These are phyloP conservation scores for Leiothrix lutea DNA, from an alignment of 2,113 vertebrate species.

Conservation along the genomic window DNA sequence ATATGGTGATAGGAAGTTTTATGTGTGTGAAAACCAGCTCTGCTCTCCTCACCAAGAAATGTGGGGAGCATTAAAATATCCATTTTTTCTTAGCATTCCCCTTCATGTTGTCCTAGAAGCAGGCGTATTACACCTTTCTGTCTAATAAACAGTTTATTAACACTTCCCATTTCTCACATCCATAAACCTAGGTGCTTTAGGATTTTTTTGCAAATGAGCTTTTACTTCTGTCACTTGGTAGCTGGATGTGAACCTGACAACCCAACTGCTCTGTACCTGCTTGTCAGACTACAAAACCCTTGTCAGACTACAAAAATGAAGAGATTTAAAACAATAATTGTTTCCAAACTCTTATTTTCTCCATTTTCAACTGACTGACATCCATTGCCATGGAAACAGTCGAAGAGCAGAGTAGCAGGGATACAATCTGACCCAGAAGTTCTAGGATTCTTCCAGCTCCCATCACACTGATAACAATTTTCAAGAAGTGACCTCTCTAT, in stretches of 20 bases:
- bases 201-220: neutral
- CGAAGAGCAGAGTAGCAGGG: accelerated
- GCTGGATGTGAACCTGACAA: neutral
- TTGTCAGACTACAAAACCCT: neutral
- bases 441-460: neutral
- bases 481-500: neutral
- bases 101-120: neutral
- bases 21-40: neutral
- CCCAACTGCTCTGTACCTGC: neutral
- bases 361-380: neutral
- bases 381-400: neutral
- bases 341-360: neutral
- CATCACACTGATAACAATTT: neutral
- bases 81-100: neutral
- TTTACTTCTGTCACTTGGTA: neutral
- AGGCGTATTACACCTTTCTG: neutral
- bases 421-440: neutral
- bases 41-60: neutral
- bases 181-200: neutral
- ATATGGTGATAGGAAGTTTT: neutral
- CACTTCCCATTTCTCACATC: neutral
- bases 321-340: neutral
- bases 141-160: neutral
- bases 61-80: neutral
- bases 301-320: neutral